phyloP scores from a whole-genome alignment of 2,888 invertebrate genomes.

The Nemotelus nigrinus region DNA sequence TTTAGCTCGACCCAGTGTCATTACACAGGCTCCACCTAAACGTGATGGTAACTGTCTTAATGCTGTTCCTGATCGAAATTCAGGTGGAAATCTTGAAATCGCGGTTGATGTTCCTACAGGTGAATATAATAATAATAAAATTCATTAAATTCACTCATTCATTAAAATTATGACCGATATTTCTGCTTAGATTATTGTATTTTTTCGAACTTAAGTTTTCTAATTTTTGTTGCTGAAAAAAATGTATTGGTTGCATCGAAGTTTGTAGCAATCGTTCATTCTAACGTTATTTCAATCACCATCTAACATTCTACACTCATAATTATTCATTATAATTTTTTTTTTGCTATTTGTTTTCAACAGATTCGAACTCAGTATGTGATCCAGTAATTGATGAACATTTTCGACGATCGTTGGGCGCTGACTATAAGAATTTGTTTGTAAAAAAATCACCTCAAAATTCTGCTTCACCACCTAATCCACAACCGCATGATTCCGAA shows the following conservation, averaged over 20 bases:
- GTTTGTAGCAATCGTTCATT: not conserved
- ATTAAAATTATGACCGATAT: too few species aligned
- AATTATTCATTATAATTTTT: not conserved
- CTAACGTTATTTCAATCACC: not conserved
- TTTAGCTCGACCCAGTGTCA: conserved; percentile 70
- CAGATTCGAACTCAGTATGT: conserved; percentile 80
- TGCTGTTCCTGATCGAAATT: conserved; percentile 57
- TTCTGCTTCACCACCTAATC: conserved; percentile 58
- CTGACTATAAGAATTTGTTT: conserved; percentile 78
- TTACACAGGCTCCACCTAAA: conserved; percentile 69
- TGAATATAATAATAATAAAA: too few species aligned
- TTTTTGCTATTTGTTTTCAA: not conserved
- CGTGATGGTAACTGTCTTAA: conserved; percentile 53
- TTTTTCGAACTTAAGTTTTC: conserved; percentile 6
- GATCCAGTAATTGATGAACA: conserved; percentile 96
- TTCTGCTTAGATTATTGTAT: not conserved
- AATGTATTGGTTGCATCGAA: too few species aligned
- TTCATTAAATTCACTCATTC: too few species aligned
- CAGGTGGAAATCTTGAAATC: conserved; percentile 6
- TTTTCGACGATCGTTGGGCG: conserved; percentile 90
- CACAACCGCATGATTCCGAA: conserved; percentile 46
- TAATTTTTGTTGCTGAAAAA: conserved; percentile 46
- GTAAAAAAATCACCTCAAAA: conserved; percentile 67
- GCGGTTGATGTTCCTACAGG: not conserved
- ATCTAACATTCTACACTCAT: not conserved